Conservation (phyloP, 2,113 vertebrate genomes). For the Dasypus novemcinctus region DNA sequence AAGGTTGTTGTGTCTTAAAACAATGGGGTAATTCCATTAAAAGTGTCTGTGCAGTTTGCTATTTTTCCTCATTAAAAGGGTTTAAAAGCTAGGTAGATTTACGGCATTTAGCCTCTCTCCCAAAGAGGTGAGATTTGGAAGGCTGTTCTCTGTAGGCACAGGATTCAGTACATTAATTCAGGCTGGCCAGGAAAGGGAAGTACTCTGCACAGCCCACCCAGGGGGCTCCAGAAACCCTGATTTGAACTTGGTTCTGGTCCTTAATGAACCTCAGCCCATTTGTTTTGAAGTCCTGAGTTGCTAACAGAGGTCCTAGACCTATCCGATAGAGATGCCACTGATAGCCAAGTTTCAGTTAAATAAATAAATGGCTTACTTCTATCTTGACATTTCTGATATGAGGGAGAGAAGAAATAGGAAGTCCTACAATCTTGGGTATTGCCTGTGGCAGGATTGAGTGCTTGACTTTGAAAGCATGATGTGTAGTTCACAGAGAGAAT, state of each 20-base stretch:
- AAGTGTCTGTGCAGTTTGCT: background rate
- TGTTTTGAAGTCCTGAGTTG: background rate
- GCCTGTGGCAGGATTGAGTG: conserved; percentile 58
- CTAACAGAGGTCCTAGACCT: conserved; percentile 4
- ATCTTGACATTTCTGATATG: conserved; percentile 70
- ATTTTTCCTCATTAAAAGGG: background rate
- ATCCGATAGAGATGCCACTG: background rate
- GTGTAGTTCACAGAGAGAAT: conserved; percentile 28
- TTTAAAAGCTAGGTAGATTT: background rate
- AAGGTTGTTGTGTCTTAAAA: background rate
- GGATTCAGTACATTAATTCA: background rate
- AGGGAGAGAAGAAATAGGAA: conserved; percentile 63
- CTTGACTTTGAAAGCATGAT: conserved; percentile 58
- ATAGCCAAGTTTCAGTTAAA: conserved; percentile 20
- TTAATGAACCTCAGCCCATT: background rate
- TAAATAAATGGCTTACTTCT: conserved; percentile 61
- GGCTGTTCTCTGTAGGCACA: background rate
- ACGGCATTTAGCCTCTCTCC: background rate
- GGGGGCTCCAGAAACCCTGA: background rate
- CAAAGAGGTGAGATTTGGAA: background rate
- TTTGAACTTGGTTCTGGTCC: background rate
- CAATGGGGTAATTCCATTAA: background rate
- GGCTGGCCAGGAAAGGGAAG: rapidly evolving
- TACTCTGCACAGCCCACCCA: background rate
- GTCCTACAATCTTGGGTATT: background rate